Base-by-base conservation (phyloP, 2,113 vertebrate genomes). In the Madoqua kirkii region DNA sequence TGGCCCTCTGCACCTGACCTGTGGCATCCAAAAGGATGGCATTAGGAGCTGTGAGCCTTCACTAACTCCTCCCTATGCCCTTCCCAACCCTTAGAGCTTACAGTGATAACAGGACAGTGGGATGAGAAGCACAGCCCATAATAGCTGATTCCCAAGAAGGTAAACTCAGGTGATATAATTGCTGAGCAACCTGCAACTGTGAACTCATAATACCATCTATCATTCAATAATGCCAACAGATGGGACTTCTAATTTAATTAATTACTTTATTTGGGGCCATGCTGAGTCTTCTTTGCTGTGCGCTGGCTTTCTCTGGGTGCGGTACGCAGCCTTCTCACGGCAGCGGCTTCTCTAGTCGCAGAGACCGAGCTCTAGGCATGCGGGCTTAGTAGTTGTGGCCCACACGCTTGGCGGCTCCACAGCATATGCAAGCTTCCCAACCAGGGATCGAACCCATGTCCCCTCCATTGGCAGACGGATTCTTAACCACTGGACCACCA, bases 251-350 rank as follows among this genome's bases (percentile, higher is more conserved):
- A 21, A 31, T 40, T 40, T 25, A 40, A 40, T 21, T 21, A 40
- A 40, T 23, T 25, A 0, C 10, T 1, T 71, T 40, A 25, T 43
- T 25, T 74, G 6, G 0, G 21, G 36, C 36, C 36, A 6, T 13
- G 21, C 67, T 6, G n/a, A 74, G 67, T 40, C 36, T 43, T 74
- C 67, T 74, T 74, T 25, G 67, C 67, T 40, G 67, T 13, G 36
- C 1, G 0, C 67, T 21, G 36, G 21, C 67, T 13, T 74, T 40
- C 67, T 74, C 67, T 40, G 23, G 36, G 13, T 74, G 19, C 9
- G 0, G 10, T 40, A 4, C 7, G 21, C 21, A 40, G 36, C 5
- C 67, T 40, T 12, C 11, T 40, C 36, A 40, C 6, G 5, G 36
- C 21, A 40, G 11, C 10, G 0, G 67, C 21, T 74, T 40, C 67